These are phyloP conservation scores for Acrossocheilus fasciatus DNA, from an alignment of 2,797 vertebrate genomes.

Conservation along the genomic window DNA sequence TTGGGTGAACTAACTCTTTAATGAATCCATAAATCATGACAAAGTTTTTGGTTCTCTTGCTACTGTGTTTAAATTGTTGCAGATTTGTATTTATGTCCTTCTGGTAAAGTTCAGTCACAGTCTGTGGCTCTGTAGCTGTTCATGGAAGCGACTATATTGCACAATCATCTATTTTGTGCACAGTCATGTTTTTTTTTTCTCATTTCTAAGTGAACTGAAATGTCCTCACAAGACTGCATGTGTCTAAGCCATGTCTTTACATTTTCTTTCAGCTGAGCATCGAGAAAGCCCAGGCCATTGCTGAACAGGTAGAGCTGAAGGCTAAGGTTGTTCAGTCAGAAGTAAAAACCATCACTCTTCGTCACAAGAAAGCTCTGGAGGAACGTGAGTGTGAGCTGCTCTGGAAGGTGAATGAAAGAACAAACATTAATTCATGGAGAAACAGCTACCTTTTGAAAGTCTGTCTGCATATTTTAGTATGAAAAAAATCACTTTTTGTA, in stretches of 20 bases:
- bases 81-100: background rate
- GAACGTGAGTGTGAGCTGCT: conserved; percentile 96
- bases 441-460: background rate
- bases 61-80: background rate
- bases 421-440: background rate
- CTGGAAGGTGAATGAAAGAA: conserved; percentile 88
- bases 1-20: too few species aligned
- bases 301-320: conserved; percentile 98
- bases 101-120: background rate
- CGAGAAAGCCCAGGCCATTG: conserved; percentile 96
- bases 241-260: background rate
- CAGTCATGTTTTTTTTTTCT: background rate
- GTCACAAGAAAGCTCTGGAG: conserved; percentile 95
- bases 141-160: background rate
- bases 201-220: background rate
- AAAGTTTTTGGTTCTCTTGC: background rate
- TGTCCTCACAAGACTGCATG: background rate
- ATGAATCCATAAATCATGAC: background rate
- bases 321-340: conserved; percentile 96
- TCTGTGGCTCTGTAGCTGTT: background rate
- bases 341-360: conserved; percentile 93
- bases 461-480: background rate
- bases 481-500: background rate
- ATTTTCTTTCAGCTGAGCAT: conserved; percentile 88
- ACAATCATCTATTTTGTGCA: background rate